Percentiles rank a stretch among this genome's conserved stretches.
Evolutionary conservation across 2,888 invertebrate species (phyloP).

Genomic region (Opisthograptis luteolata): DNA sequence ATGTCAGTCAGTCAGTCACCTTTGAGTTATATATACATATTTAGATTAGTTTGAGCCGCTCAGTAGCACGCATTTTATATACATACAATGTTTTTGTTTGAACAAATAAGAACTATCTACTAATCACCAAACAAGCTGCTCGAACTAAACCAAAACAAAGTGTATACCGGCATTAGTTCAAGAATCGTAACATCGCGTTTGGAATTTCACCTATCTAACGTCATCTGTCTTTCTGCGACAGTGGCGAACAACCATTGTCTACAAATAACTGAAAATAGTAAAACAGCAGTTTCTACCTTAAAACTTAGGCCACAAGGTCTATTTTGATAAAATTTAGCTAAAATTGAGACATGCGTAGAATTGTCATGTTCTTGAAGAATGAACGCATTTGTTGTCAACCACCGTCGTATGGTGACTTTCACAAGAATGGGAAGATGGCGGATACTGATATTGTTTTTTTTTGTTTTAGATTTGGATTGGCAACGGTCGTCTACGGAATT

Average conservation of each 20-base stretch:
- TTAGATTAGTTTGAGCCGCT: too few species aligned
- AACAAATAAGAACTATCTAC: too few species aligned
- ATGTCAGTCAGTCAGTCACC: too few species aligned
- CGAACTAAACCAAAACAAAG: too few species aligned
- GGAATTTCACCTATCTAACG: conserved; percentile 14
- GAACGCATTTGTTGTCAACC: conserved; percentile 46
- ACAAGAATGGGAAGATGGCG: conserved; percentile 40
- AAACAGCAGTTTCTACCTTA: conserved; percentile 6
- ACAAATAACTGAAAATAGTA: background rate
- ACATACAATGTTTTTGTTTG: too few species aligned
- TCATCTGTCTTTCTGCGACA: conserved; percentile 10
- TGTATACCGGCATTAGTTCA: background rate
- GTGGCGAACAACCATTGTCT: conserved; percentile 18
- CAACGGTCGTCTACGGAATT: conserved; percentile 10
- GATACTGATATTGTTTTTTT: conserved; percentile 12
- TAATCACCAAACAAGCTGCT: background rate
- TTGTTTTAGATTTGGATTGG: conserved; percentile 27
- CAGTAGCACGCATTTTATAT: too few species aligned
- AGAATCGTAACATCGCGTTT: background rate
- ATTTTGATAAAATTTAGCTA: conserved; percentile 1
- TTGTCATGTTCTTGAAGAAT: conserved; percentile 49
- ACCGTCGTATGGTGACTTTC: conserved; percentile 56
- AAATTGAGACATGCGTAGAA: conserved; percentile 43
- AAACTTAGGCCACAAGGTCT: background rate
- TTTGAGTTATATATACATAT: too few species aligned